Evolutionary conservation across 1,140 invertebrate genomes (phyloP), one percentile per base, ranked within the genome.

Genomic region (Ostrea denselamellosa): DNA sequence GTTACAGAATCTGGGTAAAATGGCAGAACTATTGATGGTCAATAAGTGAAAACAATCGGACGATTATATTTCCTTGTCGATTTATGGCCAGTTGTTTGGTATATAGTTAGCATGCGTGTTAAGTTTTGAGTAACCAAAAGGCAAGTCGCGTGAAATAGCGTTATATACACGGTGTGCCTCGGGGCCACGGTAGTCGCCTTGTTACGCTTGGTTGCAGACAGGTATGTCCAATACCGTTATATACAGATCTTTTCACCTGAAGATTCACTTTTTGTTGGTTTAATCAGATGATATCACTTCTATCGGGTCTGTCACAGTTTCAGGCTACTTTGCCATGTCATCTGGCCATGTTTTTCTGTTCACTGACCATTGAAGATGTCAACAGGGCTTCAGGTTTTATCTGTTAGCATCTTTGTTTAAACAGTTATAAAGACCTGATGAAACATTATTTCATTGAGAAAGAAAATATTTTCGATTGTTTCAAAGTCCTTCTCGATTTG

Each of bases 71-170:
- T 71, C 68, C 68, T 34, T 34, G 68, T 71, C 22, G 68, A 71
- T 28, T 71, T 34, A 71, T 71, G 68, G 28, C 68, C 68, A 71
- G 68, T 62, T 19, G 58, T 71, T 62, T 71, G 68, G 68, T 34
- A 71, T 71, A 71, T 71, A 71, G 68, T 71, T 71, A 71, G 68
- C 68, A 71, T 71, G 68, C 68, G 68, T 71, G 68, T 71, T 71
- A 34, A 71, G 68, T 71, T 71, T 71, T 71, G 68, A 71, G 68
- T 71, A 71, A 71, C 68, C 68, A 71, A 71, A 71, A 71, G 68
- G 68, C 68, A 71, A 71, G 68, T 71, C 68, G 68, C 68, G 68
- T 71, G 68, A 71, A 71, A 71, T 71, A 71, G 68, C 68, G 68
- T 71, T 71, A 71, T 71, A 71, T 71, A 71, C 68, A 71, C 14